Evolutionary conservation across 2,113 vertebrate species (phyloP).

Genomic region (Empidonax traillii): DNA sequence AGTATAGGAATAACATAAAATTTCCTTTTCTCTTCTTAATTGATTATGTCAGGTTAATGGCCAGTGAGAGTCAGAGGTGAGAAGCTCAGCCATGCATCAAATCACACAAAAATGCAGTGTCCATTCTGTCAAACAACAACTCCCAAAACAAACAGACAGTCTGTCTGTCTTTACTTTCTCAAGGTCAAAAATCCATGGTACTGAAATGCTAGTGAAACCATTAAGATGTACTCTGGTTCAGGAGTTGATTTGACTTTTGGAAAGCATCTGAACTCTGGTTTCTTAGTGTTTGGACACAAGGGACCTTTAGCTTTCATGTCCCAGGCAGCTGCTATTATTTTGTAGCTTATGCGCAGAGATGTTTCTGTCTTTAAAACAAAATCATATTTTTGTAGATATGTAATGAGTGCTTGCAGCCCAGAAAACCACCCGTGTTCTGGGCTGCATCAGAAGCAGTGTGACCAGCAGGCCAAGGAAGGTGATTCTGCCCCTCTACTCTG

Average conservation of each 20-base stretch:
- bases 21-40: not conserved
- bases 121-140: not conserved
- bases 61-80: not conserved
- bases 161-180: not conserved
- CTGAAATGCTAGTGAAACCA: not conserved
- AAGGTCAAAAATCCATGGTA: not conserved
- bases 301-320: not conserved
- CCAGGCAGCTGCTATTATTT: not conserved
- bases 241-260: not conserved
- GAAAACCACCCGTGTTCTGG: not conserved
- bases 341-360: not conserved
- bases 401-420: not conserved
- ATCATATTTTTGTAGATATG: not conserved
- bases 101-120: not conserved
- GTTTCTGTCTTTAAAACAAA: not conserved
- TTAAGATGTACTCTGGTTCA: not conserved
- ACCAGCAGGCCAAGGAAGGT: rapidly evolving
- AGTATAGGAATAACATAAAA: not conserved
- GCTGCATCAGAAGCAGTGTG: not conserved
- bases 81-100: not conserved
- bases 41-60: not conserved
- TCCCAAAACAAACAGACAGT: not conserved
- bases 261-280: not conserved
- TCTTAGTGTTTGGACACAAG: not conserved
- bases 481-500: not conserved